Evolutionary conservation across 1,140 invertebrate genomes (phyloP).

Genomic region (Aphelenchoides besseyi): DNA sequence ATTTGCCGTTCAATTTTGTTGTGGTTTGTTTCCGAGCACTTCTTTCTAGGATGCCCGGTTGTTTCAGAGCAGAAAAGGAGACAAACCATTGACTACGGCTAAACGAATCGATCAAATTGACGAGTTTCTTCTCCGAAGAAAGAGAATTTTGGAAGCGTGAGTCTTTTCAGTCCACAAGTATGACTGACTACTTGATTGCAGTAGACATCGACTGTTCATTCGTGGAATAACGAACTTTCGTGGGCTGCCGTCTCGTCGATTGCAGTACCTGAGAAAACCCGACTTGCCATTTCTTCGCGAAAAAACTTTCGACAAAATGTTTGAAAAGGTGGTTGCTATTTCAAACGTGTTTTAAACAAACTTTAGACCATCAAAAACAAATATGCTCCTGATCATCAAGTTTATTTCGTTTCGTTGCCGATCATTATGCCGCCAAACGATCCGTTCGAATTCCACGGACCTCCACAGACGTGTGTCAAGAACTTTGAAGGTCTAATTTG

Average conservation of each 20-base stretch:
- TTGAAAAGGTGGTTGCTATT: not conserved
- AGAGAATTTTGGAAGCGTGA: not conserved
- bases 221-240: not conserved
- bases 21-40: not conserved
- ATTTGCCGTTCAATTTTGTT: not conserved
- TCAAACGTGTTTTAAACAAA: not conserved
- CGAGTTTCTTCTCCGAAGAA: not conserved
- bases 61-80: not conserved
- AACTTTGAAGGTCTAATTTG: not conserved
- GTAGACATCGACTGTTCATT: not conserved
- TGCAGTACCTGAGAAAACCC: not conserved
- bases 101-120: not conserved
- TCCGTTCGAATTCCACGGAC: conserved; percentile 10
- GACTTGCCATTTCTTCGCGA: not conserved
- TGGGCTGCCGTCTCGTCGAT: not conserved
- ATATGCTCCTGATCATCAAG: not conserved
- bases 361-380: not conserved
- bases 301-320: not conserved
- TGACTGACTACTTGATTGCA: not conserved
- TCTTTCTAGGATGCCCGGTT: not conserved
- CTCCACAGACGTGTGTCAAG: conserved; percentile 9
- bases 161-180: not conserved
- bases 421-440: conserved; percentile 5
- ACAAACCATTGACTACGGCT: not conserved
- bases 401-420: conserved; percentile 6